phyloP scores from a whole-genome alignment of 1,140 invertebrate species.

The Bombus huntii region DNA sequence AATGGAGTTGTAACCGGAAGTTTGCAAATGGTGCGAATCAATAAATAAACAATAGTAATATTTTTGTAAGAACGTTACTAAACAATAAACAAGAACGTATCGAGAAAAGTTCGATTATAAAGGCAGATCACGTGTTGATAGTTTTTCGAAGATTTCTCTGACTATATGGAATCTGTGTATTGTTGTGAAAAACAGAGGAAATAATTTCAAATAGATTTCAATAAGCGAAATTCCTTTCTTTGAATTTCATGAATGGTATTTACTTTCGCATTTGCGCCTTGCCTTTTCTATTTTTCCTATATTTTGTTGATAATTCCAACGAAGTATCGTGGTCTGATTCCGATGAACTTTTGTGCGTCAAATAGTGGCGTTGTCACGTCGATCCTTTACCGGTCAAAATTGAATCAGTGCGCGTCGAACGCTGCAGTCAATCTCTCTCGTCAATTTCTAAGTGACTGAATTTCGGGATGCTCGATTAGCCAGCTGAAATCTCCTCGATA shows the following conservation, averaged over 20 bases:
- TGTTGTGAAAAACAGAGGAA: not conserved
- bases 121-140: not conserved
- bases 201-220: not conserved
- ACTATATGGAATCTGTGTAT: not conserved
- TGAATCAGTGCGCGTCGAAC: constrained; percentile 58
- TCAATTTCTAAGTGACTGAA: constrained; percentile 68
- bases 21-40: too few relatives aligned
- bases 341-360: not conserved
- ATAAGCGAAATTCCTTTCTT: not conserved
- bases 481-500: constrained; percentile 44
- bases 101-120: not conserved
- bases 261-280: not conserved
- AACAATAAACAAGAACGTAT: not conserved
- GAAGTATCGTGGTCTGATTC: not conserved
- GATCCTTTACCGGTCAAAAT: constrained; percentile 54
- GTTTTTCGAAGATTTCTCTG: not conserved
- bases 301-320: constrained; percentile 30
- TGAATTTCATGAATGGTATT: not conserved
- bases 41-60: not conserved
- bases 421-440: constrained; percentile 60
- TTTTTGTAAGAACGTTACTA: not conserved
- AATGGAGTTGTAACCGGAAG: too few relatives aligned
- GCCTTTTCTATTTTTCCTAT: too few relatives aligned
- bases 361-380: constrained; percentile 16
- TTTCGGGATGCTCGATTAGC: constrained; percentile 60